Base-by-base conservation (phyloP, 2,888 invertebrate genomes). In the Dermolepida albohirtum region DNA sequence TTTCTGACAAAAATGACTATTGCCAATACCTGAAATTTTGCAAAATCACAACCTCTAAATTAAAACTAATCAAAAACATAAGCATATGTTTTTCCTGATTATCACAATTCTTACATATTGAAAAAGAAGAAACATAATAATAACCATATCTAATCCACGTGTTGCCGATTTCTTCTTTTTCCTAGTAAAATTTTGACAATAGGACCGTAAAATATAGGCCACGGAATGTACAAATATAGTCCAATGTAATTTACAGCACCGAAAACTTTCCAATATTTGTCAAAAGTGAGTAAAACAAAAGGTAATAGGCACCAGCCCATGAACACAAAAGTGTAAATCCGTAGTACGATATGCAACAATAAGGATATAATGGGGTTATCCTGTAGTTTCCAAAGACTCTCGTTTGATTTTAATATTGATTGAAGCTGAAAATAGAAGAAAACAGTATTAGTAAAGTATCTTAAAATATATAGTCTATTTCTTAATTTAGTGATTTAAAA, bases 261-360 rank as follows among this genome's bases (percentile, higher is more conserved):
- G 74, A 89, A 92, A 0, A 92, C 88, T 0, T 79, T 80, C 82
- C 87, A 88, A 87, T 93, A 95, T 72, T 89, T 89, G 0, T 87
- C 82, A 74, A 87, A 91, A 4, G 89, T 89, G 70, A 95, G 87
- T 2, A 92, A 85, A 47, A 89, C 89, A 76, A 95, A 94, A 0
- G 94, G 91, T 8, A 89, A 84, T 49, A 95, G 82, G 75, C 92
- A 91, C 87, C 92, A 95, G 7, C 95, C 94, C 91, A 95, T 93
- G 75, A 92, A 93, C 7, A 93, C 85, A 49, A 92, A 87, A 0
- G 94, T 91, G 78, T 95, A 95, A 0, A 88, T 76, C 78, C 92
- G 92, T 0, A 92, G 82, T 4, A 92, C 40, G 0, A 88, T 74
- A 80, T 89, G 89, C 2, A 88, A 78, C 0, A 87, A 47, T 6